Base-by-base conservation (phyloP, 2,113 vertebrate species). In the Sitta europaea region DNA sequence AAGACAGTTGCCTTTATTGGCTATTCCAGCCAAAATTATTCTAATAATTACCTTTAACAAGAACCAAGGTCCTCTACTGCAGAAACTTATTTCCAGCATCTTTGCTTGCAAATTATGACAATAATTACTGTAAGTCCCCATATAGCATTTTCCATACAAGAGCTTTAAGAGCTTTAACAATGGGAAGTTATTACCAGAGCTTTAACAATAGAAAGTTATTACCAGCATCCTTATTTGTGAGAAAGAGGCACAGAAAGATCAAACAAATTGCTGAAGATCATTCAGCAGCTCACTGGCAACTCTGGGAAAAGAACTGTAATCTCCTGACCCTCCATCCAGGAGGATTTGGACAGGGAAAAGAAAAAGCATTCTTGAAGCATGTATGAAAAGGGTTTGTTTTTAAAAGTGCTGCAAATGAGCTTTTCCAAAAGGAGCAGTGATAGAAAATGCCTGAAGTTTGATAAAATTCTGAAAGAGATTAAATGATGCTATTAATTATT, bases 201-300 rank as follows among this genome's bases (percentile, higher is more conserved):
- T 55, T 80, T 88, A 93, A 95, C 94, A 97, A 97, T 90, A 20
- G 81, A 35, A 95, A 89, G 78, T 95, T 88, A 96, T 95, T 95
- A 93, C 94, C 86, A 86, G 86, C 72, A 80, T 83, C 85, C 85
- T 88, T 93, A 93, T 94, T 95, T 88, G 94, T 3, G 47, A 95
- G 92, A 92, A 79, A 1, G 25, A 93, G 79, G 78, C 2, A 0
- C 78, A 86, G 82, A 62, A 66, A 95, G 88, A 95, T 90, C 89
- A 95, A 96, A 94, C 11, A 5, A 93, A 90, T 88, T 63, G 78
- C 75, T 86, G 71, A 55, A 55, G 94, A 96, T 92, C 78, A 77
- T 66, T 91, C 96, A 92, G 78, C 50, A 67, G 54, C 72, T 88
- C 3, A 0, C 47, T 19, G 72, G 65, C 55, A 80, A 67, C 2